Evolutionary conservation across 2,888 invertebrate genomes (phyloP), one percentile per base, ranked within the genome.

Genomic region (Athalia rosae): DNA sequence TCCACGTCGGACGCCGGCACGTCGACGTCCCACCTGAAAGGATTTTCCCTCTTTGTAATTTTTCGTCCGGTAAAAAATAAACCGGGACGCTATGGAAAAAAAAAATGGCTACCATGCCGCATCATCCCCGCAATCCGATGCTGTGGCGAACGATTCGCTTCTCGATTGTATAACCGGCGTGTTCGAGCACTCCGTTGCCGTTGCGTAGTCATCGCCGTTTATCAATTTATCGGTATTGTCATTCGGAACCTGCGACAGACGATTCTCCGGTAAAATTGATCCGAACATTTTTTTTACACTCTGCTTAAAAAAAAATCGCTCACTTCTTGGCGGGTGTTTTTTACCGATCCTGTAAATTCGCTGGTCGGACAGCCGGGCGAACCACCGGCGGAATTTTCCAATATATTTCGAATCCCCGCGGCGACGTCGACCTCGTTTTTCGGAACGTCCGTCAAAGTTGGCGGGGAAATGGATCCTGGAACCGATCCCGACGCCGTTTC

Each of bases 111-210:
- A 78, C 78, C 78, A 78, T 59, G 63, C 78, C 61, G 81, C 92
- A 59, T 91, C 92, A 59, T 91, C 91, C 79, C 93, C 93, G 81
- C 93, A 93, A 86, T 93, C 93, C 0, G 94, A 94, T 9, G 93
- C 94, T 0, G 94, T 94, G 84, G 93, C 93, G 88, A 94, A 94
- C 2, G 94, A 94, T 28, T 93, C 94, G 47, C 94, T 94, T 77
- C 93, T 90, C 5, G 94, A 94, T 78, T 85, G 84, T 53, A 82
- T 82, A 59, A 85, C 82, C 45, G 89, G 93, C 47, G 93, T 93
- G 4, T 92, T 92, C 63, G 94, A 93, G 83, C 93, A 93, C 83
- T 94, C 94, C 0, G 94, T 94, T 11, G 94, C 94, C 3, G 94
- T 94, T 50, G 92, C 91, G 87, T 94, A 94, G 79, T 93, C 93